Conservation (phyloP, 2,888 invertebrate species). For the Zaprionus lineosus region DNA sequence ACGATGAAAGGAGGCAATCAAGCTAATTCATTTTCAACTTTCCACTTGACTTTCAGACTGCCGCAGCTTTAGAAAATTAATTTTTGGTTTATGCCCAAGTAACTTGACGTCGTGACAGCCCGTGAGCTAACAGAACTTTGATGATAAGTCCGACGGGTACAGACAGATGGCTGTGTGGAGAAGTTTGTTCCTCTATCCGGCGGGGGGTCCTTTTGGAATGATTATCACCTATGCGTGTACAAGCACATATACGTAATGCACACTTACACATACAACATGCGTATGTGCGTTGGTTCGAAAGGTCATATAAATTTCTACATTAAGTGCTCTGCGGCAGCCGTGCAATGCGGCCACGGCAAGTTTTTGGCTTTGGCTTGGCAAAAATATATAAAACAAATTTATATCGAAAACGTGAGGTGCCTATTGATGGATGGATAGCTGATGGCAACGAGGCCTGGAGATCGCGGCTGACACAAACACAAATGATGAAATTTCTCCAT, state of each 20-base stretch:
- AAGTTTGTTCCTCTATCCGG: constrained; percentile 1
- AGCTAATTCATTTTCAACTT: constrained; percentile 61
- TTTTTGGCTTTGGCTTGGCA: constrained; percentile 27
- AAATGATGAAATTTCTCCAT: constrained; percentile 39
- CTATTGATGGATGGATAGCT: constrained; percentile 73
- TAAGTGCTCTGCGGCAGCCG: constrained; percentile 42
- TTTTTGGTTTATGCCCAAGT: constrained; percentile 21
- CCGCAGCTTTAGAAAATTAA: constrained; percentile 37
- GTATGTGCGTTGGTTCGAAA: constrained; percentile 23
- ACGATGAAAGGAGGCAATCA: constrained; percentile 40
- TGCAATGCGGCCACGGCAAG: constrained; percentile 12
- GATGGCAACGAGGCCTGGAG: constrained; percentile 30
- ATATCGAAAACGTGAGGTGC: constrained; percentile 75
- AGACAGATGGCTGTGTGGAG: neutral
- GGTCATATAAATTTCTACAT: constrained; percentile 59
- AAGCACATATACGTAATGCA: constrained; percentile 5
- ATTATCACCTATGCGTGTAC: constrained; percentile 18
- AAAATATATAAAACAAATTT: constrained; percentile 74
- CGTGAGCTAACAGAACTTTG: constrained; percentile 20
- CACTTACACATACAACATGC: constrained; percentile 3
- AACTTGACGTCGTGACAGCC: constrained; percentile 29
- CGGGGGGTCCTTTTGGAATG: constrained; percentile 3
- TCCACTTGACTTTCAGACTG: constrained; percentile 41
- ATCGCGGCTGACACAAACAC: constrained; percentile 24
- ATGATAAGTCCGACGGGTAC: constrained; percentile 27